Evolutionary conservation across 2,888 invertebrate species (phyloP).

Genomic region (Horisme vitalbata): DNA sequence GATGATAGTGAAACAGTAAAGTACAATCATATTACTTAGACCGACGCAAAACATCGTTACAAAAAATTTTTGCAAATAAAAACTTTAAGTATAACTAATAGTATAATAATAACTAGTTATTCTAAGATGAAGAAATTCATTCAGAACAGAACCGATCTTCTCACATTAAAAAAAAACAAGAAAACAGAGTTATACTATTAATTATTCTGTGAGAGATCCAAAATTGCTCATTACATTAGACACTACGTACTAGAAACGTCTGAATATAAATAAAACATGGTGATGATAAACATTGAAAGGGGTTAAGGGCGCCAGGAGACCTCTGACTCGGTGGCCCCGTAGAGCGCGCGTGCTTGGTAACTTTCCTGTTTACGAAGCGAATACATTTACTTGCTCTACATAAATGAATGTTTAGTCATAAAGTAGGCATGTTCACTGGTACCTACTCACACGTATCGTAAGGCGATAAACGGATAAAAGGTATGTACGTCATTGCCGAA

Average conservation of each 20-base stretch:
- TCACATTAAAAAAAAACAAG: slow-evolving; percentile 2
- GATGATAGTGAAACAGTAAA: no score
- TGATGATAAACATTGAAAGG: slow-evolving; percentile 60
- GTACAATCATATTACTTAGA: no score
- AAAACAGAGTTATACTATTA: not conserved
- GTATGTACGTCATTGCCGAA: slow-evolving; percentile 14
- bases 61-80: no score
- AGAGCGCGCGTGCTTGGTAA: slow-evolving; percentile 60
- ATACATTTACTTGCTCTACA: slow-evolving; percentile 18
- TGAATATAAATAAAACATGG: slow-evolving; percentile 45
- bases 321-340: slow-evolving; percentile 48
- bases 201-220: no score
- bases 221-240: no score
- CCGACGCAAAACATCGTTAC: not conserved
- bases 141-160: no score
- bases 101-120: no score
- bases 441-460: slow-evolving; percentile 2
- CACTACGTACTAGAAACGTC: slow-evolving; percentile 33
- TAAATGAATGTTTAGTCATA: slow-evolving; percentile 8
- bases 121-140: not conserved
- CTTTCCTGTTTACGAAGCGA: slow-evolving; percentile 65
- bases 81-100: no score
- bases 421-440: not conserved
- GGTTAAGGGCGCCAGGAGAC: slow-evolving; percentile 65
- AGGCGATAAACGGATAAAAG: slow-evolving; percentile 8